Conservation (phyloP, 2,113 vertebrate genomes). For the Rana temporaria region DNA sequence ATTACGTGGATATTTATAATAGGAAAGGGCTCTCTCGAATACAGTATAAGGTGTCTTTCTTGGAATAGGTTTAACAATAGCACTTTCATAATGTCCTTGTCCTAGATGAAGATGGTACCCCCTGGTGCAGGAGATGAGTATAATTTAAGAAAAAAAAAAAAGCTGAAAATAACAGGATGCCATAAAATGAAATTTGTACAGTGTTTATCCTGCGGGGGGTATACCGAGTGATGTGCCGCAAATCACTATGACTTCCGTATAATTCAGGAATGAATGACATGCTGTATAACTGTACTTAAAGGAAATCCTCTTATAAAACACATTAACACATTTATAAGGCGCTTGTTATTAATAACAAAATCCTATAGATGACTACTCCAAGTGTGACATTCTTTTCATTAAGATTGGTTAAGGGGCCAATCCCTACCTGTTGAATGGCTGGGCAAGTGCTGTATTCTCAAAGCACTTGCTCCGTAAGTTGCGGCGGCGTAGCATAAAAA, state of each 20-base stretch:
- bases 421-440: too few relatives aligned
- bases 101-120: not conserved
- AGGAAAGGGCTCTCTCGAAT: too few relatives aligned
- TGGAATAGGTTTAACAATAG: not conserved
- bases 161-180: slow-evolving; percentile 26
- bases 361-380: too few relatives aligned
- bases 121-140: slow-evolving; percentile 29
- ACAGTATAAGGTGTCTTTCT: not conserved
- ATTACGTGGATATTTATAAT: too few relatives aligned
- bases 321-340: not conserved
- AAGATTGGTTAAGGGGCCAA: too few relatives aligned
- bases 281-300: not conserved
- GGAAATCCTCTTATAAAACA: not conserved
- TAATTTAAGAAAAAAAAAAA: slow-evolving; percentile 35
- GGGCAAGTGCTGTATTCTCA: too few relatives aligned
- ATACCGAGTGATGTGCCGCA: not conserved
- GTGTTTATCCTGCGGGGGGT: slow-evolving; percentile 17
- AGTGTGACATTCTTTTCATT: too few relatives aligned
- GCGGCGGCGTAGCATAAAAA: too few relatives aligned
- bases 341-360: too few relatives aligned
- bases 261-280: not conserved
- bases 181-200: slow-evolving; percentile 9
- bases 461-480: too few relatives aligned
- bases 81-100: slow-evolving; percentile 10
- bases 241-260: too few relatives aligned